Evolutionary conservation across 1,140 invertebrate species (phyloP).

Genomic region (Neotoxoptera formosana): DNA sequence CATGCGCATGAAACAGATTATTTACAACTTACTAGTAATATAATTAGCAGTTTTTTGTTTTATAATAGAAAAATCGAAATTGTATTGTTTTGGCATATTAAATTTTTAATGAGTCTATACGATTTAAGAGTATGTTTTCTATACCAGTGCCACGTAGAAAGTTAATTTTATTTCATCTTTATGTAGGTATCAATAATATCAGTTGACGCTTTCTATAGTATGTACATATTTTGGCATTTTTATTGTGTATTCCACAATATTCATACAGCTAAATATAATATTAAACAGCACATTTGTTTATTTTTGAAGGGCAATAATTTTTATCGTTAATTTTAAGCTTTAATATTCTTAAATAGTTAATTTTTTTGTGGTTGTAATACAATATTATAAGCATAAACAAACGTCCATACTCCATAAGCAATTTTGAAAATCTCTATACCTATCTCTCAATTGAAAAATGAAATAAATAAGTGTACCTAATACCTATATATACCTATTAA

Average conservation of each 20-base stretch:
- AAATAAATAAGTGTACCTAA: background rate
- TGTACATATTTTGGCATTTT: background rate
- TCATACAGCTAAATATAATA: background rate
- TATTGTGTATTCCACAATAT: background rate
- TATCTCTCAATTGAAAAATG: background rate
- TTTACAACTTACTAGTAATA: background rate
- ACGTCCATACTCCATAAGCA: background rate
- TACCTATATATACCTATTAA: background rate
- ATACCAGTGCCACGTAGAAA: fast-evolving
- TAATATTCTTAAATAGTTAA: too few relatives aligned
- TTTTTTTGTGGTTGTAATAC: background rate
- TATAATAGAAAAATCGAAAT: too few relatives aligned
- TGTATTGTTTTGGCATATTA: too few relatives aligned
- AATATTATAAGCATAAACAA: background rate
- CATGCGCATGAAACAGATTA: background rate
- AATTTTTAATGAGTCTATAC: too few relatives aligned
- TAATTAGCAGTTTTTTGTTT: too few relatives aligned
- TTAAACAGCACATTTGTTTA: background rate
- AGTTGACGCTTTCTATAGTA: background rate
- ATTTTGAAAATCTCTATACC: background rate
- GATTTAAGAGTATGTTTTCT: too few relatives aligned
- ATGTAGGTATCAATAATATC: too few relatives aligned
- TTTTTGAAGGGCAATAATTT: background rate
- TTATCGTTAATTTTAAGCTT: too few relatives aligned
- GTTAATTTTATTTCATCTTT: background rate